Percentiles rank a stretch among this genome's conserved stretches.
Conservation (phyloP, 2,888 invertebrate genomes). For the Mythimna ferrago region DNA sequence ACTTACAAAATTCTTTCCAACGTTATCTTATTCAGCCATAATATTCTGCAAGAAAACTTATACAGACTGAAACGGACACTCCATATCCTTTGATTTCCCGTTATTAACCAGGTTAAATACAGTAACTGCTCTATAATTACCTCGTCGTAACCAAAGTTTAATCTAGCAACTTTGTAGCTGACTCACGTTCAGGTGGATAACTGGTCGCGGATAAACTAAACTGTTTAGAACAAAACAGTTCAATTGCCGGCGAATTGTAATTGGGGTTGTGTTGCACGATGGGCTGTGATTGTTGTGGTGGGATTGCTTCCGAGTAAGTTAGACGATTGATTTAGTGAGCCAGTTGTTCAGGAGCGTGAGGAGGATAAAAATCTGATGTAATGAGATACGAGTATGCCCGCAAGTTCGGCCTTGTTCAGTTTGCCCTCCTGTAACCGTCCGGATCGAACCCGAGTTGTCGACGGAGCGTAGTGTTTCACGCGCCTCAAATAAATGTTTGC, state of each 20-base stretch:
- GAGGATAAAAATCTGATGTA: neutral
- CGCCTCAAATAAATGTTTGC: no score
- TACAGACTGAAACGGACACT: slow-evolving; percentile 10
- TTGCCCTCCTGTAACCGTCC: no score
- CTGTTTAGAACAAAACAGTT: slow-evolving; percentile 46
- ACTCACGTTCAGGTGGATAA: slow-evolving; percentile 56
- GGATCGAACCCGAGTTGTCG: no score
- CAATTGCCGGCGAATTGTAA: slow-evolving; percentile 44
- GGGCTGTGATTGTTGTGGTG: neutral
- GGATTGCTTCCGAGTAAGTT: neutral
- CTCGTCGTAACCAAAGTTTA: slow-evolving; percentile 40
- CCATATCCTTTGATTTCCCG: slow-evolving; percentile 43
- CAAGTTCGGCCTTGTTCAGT: neutral
- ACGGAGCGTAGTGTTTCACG: no score
- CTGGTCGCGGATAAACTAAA: slow-evolving; percentile 35
- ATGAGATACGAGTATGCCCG: no score
- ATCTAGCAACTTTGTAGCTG: slow-evolving; percentile 48
- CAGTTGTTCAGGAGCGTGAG: neutral
- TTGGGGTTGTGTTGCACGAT: neutral
- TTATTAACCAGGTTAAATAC: slow-evolving; percentile 49
- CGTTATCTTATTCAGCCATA: neutral
- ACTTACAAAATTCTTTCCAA: neutral
- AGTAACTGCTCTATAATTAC: slow-evolving; percentile 37
- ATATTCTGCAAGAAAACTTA: slow-evolving; percentile 7
- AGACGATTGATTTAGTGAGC: neutral